Evolutionary conservation across 2,113 vertebrate genomes (phyloP), one percentile per base, ranked within the genome.

Genomic region (Electrona antarctica): DNA sequence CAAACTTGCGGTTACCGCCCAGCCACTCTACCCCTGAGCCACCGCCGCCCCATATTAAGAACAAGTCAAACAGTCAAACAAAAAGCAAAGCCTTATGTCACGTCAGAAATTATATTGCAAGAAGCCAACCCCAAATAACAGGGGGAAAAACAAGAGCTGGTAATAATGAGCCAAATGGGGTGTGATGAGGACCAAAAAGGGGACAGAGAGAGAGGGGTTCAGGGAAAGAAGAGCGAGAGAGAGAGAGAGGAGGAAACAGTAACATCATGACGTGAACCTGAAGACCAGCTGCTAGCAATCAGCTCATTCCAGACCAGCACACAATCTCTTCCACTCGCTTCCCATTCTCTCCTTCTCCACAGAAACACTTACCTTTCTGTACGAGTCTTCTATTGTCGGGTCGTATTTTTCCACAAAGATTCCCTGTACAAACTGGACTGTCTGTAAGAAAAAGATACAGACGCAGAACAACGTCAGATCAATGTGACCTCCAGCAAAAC

Each of bases 351-450:
- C 49, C 41, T 7, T 29, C 46, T 69, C 56, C 67, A 76, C 7
- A 69, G 58, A 64, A 21, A 80, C 79, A 85, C 89, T 93, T 95
- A 99, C 97, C 97, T 99, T 99, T 95, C 97, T 96, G 94, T 99
- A 99, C 3, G 97, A 99, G 88, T 99, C 97, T 95, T 99, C 97
- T 97, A 99, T 99, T 93, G 97, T 99, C 75, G 97, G 97, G 88
- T 99, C 97, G 91, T 99, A 99, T 90, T 99, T 99, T 94, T 99
- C 97, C 90, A 99, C 97, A 92, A 99, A 99, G 93, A 99, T 99
- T 94, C 97, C 97, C 92, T 99, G 97, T 91, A 99, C 97, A 76
- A 99, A 99, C 88, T 99, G 97, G 91, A 99, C 97, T 80, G 97
- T 99, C 97, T 99, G 85, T 13, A 82, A 82, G 78, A 85, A 47